Conservation (phyloP, 2,888 invertebrate species). For the Protonemura montana region DNA sequence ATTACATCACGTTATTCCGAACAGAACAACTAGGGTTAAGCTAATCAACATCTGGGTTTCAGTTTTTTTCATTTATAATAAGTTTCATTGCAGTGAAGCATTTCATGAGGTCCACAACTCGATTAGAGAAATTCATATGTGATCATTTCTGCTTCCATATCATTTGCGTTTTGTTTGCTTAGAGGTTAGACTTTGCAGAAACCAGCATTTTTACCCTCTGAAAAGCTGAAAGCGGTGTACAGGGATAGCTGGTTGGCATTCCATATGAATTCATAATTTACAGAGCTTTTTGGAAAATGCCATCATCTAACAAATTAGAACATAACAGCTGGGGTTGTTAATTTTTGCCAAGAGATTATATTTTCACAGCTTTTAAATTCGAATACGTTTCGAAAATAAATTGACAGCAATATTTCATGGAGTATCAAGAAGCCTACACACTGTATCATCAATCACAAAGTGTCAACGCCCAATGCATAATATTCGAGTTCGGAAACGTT, state of each 20-base stretch:
- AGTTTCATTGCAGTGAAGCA: not conserved
- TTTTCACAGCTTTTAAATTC: not conserved
- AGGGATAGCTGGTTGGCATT: not conserved
- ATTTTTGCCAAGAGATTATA: not conserved
- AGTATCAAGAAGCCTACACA: not conserved
- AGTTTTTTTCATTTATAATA: not conserved
- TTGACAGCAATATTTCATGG: not conserved
- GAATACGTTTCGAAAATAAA: not conserved
- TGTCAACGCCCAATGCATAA: not conserved
- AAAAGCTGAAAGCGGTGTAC: not conserved
- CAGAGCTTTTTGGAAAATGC: not conserved
- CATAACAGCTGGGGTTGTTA: not conserved
- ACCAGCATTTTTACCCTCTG: too few species aligned
- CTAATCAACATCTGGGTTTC: not conserved
- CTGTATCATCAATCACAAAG: not conserved
- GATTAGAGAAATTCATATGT: not conserved
- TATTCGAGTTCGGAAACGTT: not conserved
- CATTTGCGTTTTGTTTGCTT: too few species aligned
- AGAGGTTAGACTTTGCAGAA: too few species aligned
- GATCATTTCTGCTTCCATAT: too few species aligned
- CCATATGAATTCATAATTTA: not conserved
- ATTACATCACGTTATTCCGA: not conserved
- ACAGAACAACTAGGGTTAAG: not conserved
- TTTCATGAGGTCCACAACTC: not conserved
- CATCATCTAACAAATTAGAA: not conserved